Evolutionary conservation across 2,113 vertebrate species (phyloP).

Genomic region (Cephalopterus ornatus): DNA sequence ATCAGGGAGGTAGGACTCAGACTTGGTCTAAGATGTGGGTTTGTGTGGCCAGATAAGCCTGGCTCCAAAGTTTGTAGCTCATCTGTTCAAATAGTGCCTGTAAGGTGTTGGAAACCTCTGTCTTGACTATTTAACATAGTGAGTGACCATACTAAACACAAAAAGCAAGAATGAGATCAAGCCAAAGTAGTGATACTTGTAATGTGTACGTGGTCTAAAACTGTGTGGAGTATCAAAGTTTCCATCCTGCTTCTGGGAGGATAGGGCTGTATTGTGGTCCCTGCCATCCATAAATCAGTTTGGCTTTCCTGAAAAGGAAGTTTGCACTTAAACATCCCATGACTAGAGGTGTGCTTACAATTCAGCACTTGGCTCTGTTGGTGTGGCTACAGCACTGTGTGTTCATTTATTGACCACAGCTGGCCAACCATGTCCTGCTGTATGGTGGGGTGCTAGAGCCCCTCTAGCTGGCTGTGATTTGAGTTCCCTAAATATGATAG

Average conservation of each 20-base stretch:
- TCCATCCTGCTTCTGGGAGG: not conserved
- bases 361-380: rapidly evolving
- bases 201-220: not conserved
- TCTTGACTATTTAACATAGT: not conserved
- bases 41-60: not conserved
- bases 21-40: not conserved
- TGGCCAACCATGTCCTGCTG: not conserved
- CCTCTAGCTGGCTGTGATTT: not conserved
- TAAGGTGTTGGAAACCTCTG: not conserved
- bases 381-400: rapidly evolving
- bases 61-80: not conserved
- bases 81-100: not conserved
- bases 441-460: not conserved
- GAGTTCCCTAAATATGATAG: not conserved
- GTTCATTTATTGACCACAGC: rapidly evolving
- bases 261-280: not conserved
- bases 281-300: not conserved
- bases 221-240: not conserved
- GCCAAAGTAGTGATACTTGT: not conserved
- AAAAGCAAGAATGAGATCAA: not conserved
- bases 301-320: not conserved
- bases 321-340: not conserved
- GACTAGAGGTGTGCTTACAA: not conserved
- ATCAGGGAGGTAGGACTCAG: not conserved
- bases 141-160: not conserved